phyloP scores from a whole-genome alignment of 2,888 invertebrate species.

The Drosophila meridionalis region DNA sequence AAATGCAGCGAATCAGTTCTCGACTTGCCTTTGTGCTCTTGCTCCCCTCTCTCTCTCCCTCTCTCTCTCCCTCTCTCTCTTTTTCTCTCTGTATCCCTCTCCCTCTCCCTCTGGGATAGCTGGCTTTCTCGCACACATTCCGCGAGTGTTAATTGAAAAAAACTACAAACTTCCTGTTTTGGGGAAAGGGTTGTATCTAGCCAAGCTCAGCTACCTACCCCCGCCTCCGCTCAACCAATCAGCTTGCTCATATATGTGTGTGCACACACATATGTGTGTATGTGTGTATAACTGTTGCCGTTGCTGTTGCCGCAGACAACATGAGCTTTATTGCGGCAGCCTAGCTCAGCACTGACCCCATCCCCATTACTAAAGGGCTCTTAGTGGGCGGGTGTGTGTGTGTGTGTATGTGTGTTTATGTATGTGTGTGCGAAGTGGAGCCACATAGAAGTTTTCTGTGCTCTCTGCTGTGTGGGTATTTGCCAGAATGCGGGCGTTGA shows the following conservation, averaged over 20 bases:
- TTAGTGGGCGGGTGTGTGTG: constrained; percentile 16
- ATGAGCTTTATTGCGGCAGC: constrained; percentile 79
- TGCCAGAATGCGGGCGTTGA: constrained; percentile 73
- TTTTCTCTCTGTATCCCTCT: constrained; percentile 6
- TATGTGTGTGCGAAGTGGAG: constrained; percentile 36
- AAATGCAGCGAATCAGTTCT: constrained; percentile 51
- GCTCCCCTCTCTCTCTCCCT: constrained; percentile 10
- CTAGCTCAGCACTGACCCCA: constrained; percentile 29
- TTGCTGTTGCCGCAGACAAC: constrained; percentile 75
- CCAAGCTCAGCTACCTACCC: constrained; percentile 7
- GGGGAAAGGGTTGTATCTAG: constrained; percentile 33
- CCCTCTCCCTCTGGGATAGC: not conserved
- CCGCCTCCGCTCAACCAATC: constrained; percentile 11
- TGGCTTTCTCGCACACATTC: constrained; percentile 21
- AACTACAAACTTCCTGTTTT: constrained; percentile 75
- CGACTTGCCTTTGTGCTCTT: constrained; percentile 6
- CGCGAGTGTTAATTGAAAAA: constrained; percentile 63
- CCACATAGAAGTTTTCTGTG: constrained; percentile 67
- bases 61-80: not conserved
- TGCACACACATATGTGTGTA: not conserved
- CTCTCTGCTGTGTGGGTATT: constrained; percentile 71
- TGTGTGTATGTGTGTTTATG: constrained; percentile 13
- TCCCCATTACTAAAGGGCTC: constrained; percentile 34
- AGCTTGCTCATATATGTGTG: constrained; percentile 4
- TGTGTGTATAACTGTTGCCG: constrained; percentile 60